These are phyloP conservation scores for Echinarachnius parma DNA, from an alignment of 53 echinoderm and acorn worm genomes.

Conservation along the genomic window DNA sequence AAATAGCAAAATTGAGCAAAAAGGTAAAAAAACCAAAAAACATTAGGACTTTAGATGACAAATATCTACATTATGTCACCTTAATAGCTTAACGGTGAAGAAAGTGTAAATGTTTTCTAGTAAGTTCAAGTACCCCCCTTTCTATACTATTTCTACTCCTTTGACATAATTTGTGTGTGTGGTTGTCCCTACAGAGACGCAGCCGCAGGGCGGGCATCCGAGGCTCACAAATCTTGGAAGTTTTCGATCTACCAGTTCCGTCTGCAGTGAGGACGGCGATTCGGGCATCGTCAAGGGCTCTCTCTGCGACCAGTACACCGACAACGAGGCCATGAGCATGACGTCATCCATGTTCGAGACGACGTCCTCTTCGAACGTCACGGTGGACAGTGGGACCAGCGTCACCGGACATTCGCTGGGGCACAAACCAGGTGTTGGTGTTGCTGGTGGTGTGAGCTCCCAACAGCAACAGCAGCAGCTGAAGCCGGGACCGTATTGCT, in stretches of 20 bases:
- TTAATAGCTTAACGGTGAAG: too few species aligned
- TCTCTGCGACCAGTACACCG: constrained; percentile 47
- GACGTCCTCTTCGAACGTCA: not conserved
- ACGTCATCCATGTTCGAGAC: constrained; percentile 27
- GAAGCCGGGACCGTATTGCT: constrained; percentile 40
- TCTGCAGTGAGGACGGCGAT: constrained; percentile 46
- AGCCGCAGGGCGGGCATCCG: constrained; percentile 12
- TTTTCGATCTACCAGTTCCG: constrained; percentile 47
- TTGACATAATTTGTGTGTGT: not conserved
- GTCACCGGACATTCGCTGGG: not conserved
- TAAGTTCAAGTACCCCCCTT: too few species aligned
- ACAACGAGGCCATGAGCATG: constrained; percentile 46
- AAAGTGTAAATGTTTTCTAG: too few species aligned
- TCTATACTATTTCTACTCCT: not conserved
- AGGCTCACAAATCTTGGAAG: constrained; percentile 45
- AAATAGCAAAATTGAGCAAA: too few species aligned
- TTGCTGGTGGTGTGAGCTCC: not conserved
- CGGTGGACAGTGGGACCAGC: not conserved
- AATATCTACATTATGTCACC: too few species aligned
- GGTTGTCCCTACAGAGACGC: constrained; percentile 35
- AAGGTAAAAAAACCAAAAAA: too few species aligned
- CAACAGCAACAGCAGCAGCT: not conserved
- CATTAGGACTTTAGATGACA: too few species aligned
- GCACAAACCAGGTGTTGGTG: not conserved
- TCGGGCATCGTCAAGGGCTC: constrained; percentile 58